A percentile compares a stretch with the other conserved stretches of the same genome.
Conservation (phyloP, 2,888 invertebrate species). For the Clusia tigrina region DNA sequence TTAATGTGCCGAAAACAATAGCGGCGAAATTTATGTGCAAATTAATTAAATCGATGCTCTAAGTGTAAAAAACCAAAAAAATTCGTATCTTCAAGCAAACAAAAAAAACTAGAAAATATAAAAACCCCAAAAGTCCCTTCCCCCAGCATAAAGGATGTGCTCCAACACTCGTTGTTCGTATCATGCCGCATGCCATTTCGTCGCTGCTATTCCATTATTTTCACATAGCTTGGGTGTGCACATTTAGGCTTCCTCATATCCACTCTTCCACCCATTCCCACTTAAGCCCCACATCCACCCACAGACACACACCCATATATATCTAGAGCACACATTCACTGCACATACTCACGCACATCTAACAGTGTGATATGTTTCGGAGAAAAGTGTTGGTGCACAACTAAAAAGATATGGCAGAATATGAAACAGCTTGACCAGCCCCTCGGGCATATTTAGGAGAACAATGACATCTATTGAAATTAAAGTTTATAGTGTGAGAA, state of each 20-base stretch:
- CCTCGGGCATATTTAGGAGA: constrained; percentile 35
- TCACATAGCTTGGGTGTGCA: constrained; percentile 12
- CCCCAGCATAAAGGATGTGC: constrained; percentile 14
- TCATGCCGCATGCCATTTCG: background rate
- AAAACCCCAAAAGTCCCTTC: background rate
- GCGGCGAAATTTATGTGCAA: constrained; percentile 44
- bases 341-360: background rate
- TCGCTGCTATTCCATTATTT: constrained; percentile 13
- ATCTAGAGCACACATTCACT: background rate
- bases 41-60: constrained; percentile 47
- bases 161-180: constrained; percentile 2
- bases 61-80: constrained; percentile 9
- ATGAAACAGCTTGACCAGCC: constrained; percentile 28
- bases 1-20: constrained; percentile 49
- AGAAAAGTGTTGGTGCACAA: background rate
- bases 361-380: background rate
- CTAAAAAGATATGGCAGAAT: background rate
- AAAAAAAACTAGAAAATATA: background rate
- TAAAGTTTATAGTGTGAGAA: constrained; percentile 15
- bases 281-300: background rate
- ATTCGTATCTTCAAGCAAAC: background rate
- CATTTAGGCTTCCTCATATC: background rate
- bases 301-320: background rate
- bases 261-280: background rate
- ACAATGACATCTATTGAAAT: constrained; percentile 36